A percentile compares a stretch with the other conserved stretches of the same genome.
Conservation (phyloP, 2,888 invertebrate genomes). For the Leistus spinibarbis region DNA sequence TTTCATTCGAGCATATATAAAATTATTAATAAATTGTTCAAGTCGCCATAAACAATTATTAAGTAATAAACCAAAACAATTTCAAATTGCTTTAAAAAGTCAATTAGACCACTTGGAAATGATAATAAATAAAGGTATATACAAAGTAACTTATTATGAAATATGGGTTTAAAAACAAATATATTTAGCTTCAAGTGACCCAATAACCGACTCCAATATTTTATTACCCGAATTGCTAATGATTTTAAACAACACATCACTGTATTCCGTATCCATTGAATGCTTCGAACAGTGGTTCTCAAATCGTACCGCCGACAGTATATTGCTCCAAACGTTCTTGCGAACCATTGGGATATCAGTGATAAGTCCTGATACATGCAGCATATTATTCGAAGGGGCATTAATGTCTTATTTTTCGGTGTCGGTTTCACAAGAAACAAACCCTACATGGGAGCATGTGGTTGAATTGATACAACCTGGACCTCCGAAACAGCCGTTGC, state of each 20-base stretch:
- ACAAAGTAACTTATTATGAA: constrained; percentile 43
- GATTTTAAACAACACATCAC: constrained; percentile 52
- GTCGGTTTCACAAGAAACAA: constrained; percentile 52
- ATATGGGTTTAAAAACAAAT: background rate
- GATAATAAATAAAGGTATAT: constrained; percentile 51
- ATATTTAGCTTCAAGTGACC: constrained; percentile 55
- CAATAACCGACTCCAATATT: constrained; percentile 59
- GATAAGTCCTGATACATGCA: constrained; percentile 58
- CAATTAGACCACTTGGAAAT: constrained; percentile 62
- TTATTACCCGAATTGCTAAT: constrained; percentile 61
- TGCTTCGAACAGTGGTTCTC: constrained; percentile 58
- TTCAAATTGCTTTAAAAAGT: constrained; percentile 58
- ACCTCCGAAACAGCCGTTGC: constrained; percentile 58
- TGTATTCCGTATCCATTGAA: constrained; percentile 50
- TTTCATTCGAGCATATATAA: constrained; percentile 65
- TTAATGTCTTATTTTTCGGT: constrained; percentile 46
- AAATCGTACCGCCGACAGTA: constrained; percentile 58
- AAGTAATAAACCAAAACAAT: constrained; percentile 57
- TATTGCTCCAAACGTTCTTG: constrained; percentile 59
- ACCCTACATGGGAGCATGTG: constrained; percentile 60
- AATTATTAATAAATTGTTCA: constrained; percentile 63
- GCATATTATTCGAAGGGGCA: constrained; percentile 61
- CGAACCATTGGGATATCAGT: constrained; percentile 58
- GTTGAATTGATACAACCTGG: constrained; percentile 56
- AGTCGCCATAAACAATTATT: constrained; percentile 61